These are phyloP conservation scores for Agriopis marginaria DNA, from an alignment of 2,888 invertebrate genomes.

Conservation along the genomic window DNA sequence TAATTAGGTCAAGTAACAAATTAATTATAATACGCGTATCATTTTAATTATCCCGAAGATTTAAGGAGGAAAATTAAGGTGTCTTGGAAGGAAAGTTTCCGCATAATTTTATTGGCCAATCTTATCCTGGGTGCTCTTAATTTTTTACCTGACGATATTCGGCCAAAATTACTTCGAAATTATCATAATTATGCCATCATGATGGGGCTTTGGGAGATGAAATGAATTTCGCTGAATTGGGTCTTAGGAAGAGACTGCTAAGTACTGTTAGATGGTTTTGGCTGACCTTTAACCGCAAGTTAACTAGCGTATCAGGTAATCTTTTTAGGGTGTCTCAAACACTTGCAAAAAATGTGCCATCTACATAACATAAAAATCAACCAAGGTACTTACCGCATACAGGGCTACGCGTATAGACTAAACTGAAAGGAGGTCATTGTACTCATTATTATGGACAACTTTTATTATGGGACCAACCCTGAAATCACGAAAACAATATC, in stretches of 20 bases:
- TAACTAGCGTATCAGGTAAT: no score
- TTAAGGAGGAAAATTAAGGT: slow-evolving; percentile 30
- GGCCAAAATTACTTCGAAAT: slow-evolving; percentile 26
- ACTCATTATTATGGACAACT: no score
- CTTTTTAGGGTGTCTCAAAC: neutral
- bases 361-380: no score
- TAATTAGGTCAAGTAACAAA: slow-evolving; percentile 43
- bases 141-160: slow-evolving; percentile 35
- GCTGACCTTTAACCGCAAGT: slow-evolving; percentile 11
- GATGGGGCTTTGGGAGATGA: slow-evolving; percentile 24
- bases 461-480: no score
- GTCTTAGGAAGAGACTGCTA: slow-evolving; percentile 12
- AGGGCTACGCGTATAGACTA: no score
- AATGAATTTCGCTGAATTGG: slow-evolving; percentile 33
- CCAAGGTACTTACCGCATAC: no score
- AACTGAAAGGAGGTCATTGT: no score
- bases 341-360: neutral
- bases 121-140: slow-evolving; percentile 25
- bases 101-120: slow-evolving; percentile 31
- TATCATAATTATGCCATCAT: slow-evolving; percentile 34
- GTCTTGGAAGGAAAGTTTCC: slow-evolving; percentile 23
- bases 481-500: no score
- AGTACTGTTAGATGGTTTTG: slow-evolving; percentile 11
- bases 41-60: slow-evolving; percentile 33
- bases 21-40: slow-evolving; percentile 31